Evolutionary conservation across 2,797 vertebrate genomes (phyloP).

Genomic region (Trachurus trachurus): DNA sequence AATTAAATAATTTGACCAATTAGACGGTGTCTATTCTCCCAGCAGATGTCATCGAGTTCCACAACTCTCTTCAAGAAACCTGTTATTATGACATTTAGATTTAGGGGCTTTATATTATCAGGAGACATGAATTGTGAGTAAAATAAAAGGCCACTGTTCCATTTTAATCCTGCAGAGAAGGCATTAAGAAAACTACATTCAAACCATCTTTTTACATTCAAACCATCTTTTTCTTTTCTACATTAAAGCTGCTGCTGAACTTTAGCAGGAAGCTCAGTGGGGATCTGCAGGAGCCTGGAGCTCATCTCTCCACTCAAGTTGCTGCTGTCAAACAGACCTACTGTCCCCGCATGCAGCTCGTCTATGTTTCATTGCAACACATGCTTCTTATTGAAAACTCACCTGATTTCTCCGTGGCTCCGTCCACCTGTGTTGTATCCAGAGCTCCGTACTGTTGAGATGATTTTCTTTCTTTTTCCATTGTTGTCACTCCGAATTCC

Average conservation of each 20-base stretch:
- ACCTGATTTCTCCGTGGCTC: constrained; percentile 43
- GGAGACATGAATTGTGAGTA: background rate
- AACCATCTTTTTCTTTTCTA: background rate
- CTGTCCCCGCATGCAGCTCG: too few species aligned
- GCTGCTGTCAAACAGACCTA: background rate
- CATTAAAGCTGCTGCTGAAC: constrained; percentile 5
- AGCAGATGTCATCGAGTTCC: too few species aligned
- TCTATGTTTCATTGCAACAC: too few species aligned
- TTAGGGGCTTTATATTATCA: background rate
- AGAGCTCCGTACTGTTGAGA: constrained; percentile 65
- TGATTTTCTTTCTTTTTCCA: constrained; percentile 74
- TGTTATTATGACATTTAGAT: too few species aligned
- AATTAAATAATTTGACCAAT: background rate
- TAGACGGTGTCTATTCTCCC: background rate
- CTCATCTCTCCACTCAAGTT: background rate
- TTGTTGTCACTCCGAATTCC: background rate
- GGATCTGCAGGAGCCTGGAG: background rate
- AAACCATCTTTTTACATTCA: too few species aligned
- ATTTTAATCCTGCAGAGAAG: too few species aligned
- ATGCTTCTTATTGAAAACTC: constrained; percentile 28
- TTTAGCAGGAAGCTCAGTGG: background rate
- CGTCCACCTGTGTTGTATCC: constrained; percentile 56
- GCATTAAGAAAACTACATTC: background rate
- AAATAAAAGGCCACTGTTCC: background rate
- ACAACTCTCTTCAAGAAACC: too few species aligned